Percentiles rank a stretch among this genome's conserved stretches.
These are phyloP conservation scores for Acanthurus lineatus DNA, from an alignment of 2,797 vertebrate species.

Conservation along the genomic window DNA sequence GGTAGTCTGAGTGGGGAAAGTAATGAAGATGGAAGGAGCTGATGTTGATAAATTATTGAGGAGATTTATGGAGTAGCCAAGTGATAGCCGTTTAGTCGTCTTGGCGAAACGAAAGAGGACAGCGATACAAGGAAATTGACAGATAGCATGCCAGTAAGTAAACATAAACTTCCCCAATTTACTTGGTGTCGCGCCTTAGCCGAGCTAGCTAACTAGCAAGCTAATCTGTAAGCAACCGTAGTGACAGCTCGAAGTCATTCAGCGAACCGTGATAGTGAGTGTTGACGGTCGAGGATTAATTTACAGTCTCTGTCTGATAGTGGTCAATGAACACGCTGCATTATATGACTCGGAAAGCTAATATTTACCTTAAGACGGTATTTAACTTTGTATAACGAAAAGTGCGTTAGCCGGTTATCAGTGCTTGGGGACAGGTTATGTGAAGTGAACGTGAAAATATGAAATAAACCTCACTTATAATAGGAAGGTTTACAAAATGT, in stretches of 20 bases:
- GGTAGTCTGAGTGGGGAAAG: slow-evolving; percentile 85
- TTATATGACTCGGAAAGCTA: neutral
- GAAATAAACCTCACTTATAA: neutral
- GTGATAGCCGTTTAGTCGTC: slow-evolving; percentile 46
- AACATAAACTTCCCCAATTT: slow-evolving; percentile 57
- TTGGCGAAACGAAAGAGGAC: slow-evolving; percentile 48
- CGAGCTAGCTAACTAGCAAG: slow-evolving; percentile 70
- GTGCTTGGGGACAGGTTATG: neutral
- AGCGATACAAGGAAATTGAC: slow-evolving; percentile 45
- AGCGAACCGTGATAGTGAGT: slow-evolving; percentile 39
- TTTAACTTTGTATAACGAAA: neutral
- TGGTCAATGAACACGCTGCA: slow-evolving; percentile 14
- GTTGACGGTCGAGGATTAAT: slow-evolving; percentile 38
- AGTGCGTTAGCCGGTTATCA: slow-evolving; percentile 14
- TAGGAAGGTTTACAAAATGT: neutral
- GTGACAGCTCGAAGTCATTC: slow-evolving; percentile 78
- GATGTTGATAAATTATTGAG: slow-evolving; percentile 82
- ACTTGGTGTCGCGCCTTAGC: slow-evolving; percentile 67
- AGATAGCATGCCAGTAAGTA: slow-evolving; percentile 88
- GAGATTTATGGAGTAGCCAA: slow-evolving; percentile 76
- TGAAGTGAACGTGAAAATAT: neutral
- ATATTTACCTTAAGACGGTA: neutral
- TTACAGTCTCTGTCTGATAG: slow-evolving; percentile 20
- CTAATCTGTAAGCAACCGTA: slow-evolving; percentile 70
- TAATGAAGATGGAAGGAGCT: slow-evolving; percentile 85